Evolutionary conservation across 2,888 invertebrate genomes (phyloP).

Genomic region (Selenia dentaria): DNA sequence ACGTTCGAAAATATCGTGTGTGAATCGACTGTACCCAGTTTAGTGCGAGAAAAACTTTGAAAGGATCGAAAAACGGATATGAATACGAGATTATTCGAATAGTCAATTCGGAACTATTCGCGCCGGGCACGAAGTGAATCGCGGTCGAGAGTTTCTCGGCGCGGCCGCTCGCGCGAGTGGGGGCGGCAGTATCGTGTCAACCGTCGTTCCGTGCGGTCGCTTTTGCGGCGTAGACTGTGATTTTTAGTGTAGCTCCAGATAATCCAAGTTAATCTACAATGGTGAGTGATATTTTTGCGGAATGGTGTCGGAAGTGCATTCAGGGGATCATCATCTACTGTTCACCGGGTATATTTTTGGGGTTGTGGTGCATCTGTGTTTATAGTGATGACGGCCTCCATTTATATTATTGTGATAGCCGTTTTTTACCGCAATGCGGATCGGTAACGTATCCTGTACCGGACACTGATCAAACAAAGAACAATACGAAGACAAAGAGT

Average conservation of each 20-base stretch:
- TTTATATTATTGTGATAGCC: conserved; percentile 83
- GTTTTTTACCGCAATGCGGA: conserved; percentile 85
- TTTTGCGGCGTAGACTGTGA: conserved; percentile 84
- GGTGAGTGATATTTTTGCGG: conserved; percentile 81
- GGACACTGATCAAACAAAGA: conserved; percentile 40
- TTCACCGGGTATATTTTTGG: conserved; percentile 70
- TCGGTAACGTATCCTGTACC: conserved; percentile 51
- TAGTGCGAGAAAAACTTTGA: conserved; percentile 50
- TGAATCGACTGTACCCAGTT: conserved; percentile 54
- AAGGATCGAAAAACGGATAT: conserved; percentile 68
- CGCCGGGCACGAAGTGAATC: conserved; percentile 72
- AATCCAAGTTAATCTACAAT: conserved; percentile 85
- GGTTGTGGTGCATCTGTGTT: conserved; percentile 77
- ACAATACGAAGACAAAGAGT: conserved; percentile 33
- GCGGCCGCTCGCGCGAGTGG: conserved; percentile 81
- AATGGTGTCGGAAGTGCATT: conserved; percentile 70
- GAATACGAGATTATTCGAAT: conserved; percentile 75
- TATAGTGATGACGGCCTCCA: conserved; percentile 83
- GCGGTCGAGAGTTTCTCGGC: conserved; percentile 76
- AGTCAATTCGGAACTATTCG: conserved; percentile 77
- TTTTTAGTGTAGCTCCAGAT: conserved; percentile 85
- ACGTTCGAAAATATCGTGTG: conserved; percentile 62
- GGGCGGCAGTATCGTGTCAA: conserved; percentile 85
- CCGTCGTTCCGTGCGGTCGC: conserved; percentile 83
- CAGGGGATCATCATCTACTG: conserved; percentile 52